A percentile compares a stretch with the other conserved stretches of the same genome.
Evolutionary conservation across 2,113 vertebrate genomes (phyloP).

Genomic region (Tichodroma muraria): DNA sequence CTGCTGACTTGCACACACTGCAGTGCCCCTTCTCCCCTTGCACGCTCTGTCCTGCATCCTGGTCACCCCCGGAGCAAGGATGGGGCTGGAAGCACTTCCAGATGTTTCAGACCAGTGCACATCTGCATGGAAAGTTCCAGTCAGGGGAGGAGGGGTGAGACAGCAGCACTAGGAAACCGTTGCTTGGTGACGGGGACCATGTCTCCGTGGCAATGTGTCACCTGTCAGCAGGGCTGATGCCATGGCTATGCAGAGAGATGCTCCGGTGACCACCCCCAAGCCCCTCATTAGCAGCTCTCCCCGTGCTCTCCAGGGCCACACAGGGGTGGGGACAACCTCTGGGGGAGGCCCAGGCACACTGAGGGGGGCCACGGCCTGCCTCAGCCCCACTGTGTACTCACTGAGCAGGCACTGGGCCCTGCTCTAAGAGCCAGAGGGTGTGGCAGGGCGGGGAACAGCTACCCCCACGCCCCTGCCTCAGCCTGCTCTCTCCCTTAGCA

Average conservation of each 20-base stretch:
- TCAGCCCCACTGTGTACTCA: rapidly evolving
- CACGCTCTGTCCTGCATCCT: not conserved
- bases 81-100: not conserved
- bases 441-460: not conserved
- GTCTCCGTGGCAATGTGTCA: constrained; percentile 28
- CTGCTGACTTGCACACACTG: not conserved
- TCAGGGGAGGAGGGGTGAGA: not conserved
- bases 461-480: not conserved
- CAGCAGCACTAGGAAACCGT: constrained; percentile 16
- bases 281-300: not conserved
- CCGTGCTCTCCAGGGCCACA: not conserved
- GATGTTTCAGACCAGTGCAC: not conserved
- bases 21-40: not conserved
- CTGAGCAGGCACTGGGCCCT: not conserved
- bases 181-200: constrained; percentile 7
- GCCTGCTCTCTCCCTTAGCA: constrained; percentile 40
- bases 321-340: not conserved
- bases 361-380: not conserved
- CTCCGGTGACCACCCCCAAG: not conserved
- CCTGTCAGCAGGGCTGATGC: constrained; percentile 28
- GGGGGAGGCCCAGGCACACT: not conserved
- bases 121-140: constrained; percentile 52
- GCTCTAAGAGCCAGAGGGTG: not conserved
- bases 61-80: not conserved
- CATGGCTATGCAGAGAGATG: not conserved